Base-by-base conservation (phyloP, 2,797 vertebrate species). In the Hippopotamyrus pictus region DNA sequence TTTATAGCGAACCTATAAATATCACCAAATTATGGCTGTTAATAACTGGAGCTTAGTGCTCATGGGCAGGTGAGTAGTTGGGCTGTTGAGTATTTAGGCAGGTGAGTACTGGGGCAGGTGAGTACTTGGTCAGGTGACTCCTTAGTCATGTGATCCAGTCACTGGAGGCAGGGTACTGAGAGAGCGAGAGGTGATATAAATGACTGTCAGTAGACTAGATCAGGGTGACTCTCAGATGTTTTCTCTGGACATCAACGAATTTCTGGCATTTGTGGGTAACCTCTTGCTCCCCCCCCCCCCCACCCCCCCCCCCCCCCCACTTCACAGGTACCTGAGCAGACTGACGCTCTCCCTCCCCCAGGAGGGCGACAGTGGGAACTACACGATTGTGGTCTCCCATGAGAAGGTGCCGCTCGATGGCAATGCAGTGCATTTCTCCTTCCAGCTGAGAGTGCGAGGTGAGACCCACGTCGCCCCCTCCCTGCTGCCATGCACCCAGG, bases 291-390 rank as follows among this genome's bases (percentile, higher is more conserved):
- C 48, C 12, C 11, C 12, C 88, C 3, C 83, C 25, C 12, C 88
- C 3, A n/a, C n/a, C 48, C 1, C 44, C 9, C 9, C 11, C 33
- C 54, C 0, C 12, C 12, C 88, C 3, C 83, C 25, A 8, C 17
- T 50, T 91, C 89, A 1, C 92, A 99, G 99, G 94, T 99, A 98
- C 93, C 94, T 96, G 92, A 98, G 97, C 88, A 92, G 96, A 91
- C 92, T 99, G 92, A 97, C 96, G 88, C 93, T 99, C 86, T 96
- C 96, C 2, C 96, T 97, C 0, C 97, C 97, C 57, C 95, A 98
- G 91, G 96, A 97, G 90, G 97, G 98, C 92, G 97, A 99, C 93
- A 97, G 96, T 0, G 99, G 98, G 12, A 94, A 96, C 37, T 99
- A 99, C 7, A 99, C 97, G 48, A 95, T 99, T 33, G 92, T 95